phyloP scores from a whole-genome alignment of 2,113 vertebrate species.

The Lepus americanus region DNA sequence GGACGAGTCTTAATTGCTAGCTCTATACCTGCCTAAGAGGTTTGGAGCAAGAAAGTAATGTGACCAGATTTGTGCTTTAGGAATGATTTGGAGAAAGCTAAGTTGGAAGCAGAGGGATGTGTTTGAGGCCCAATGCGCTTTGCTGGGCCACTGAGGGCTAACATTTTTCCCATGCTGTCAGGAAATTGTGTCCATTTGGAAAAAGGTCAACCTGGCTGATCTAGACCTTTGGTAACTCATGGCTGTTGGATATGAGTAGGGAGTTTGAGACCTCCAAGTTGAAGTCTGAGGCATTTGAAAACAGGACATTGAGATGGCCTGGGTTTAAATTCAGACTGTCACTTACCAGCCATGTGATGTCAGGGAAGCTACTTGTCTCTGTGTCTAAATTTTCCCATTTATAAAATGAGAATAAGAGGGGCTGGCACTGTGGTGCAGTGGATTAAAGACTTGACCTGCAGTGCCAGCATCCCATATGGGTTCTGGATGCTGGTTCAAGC shows the following conservation, averaged over 20 bases:
- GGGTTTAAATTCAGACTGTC: slow-evolving; percentile 16
- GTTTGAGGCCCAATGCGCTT: neutral
- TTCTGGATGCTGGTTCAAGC: no score
- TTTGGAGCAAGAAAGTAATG: slow-evolving; percentile 55
- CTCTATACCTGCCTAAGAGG: no score
- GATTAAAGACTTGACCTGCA: no score
- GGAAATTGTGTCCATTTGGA: slow-evolving; percentile 4
- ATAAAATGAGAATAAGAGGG: slow-evolving; percentile 7
- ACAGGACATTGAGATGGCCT: neutral
- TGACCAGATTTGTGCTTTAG: neutral
- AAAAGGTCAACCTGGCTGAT: slow-evolving; percentile 13
- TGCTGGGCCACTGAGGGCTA: neutral
- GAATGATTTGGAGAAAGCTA: slow-evolving; percentile 53
- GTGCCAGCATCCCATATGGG: no score
- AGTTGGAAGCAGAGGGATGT: slow-evolving; percentile 7
- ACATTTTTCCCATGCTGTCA: neutral
- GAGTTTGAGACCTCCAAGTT: neutral
- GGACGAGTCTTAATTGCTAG: no score
- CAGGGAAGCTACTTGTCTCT: slow-evolving; percentile 25
- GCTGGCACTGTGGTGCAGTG: no score
- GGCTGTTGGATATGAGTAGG: neutral
- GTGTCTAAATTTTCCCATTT: slow-evolving; percentile 20
- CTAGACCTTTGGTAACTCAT: slow-evolving; percentile 39
- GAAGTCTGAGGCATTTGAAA: slow-evolving; percentile 34
- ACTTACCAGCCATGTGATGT: slow-evolving; percentile 4